A percentile compares a stretch with the other conserved stretches of the same genome.
These are phyloP conservation scores for Calliopsis andreniformis DNA, from an alignment of 1,140 invertebrate genomes.

Conservation along the genomic window DNA sequence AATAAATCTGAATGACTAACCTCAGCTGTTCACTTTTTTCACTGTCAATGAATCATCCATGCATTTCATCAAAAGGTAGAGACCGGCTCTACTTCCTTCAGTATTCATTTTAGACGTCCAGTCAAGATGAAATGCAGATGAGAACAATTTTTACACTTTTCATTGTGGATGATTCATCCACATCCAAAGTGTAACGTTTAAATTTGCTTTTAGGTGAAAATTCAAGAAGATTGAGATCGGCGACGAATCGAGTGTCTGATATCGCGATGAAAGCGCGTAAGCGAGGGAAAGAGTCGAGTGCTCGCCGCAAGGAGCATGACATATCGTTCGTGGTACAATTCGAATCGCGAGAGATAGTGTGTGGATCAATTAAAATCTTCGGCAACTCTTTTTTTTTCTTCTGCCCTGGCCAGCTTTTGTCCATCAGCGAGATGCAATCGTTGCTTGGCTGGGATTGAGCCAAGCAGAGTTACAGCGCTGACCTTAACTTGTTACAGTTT, in stretches of 20 bases:
- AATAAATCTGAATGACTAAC: no score
- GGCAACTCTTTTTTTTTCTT: not conserved
- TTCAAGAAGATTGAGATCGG: not conserved
- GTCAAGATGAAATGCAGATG: no score
- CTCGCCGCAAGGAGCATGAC: not conserved
- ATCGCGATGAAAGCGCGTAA: not conserved
- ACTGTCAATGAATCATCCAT: no score
- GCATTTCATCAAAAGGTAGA: no score
- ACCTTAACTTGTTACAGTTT: conserved; percentile 42
- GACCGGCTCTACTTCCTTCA: no score
- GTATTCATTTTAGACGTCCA: no score
- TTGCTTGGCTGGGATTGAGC: not conserved
- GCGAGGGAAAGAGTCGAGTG: not conserved
- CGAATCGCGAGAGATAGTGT: not conserved
- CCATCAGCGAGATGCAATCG: no score
- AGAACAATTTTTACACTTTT: no score
- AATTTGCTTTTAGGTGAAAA: not conserved
- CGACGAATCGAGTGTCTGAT: conserved; percentile 1
- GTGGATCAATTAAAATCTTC: not conserved
- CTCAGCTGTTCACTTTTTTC: no score
- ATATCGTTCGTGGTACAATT: not conserved
- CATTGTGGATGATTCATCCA: no score
- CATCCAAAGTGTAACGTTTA: no score
- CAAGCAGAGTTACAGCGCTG: not conserved
- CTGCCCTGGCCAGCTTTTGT: not conserved